Base-by-base conservation (phyloP, 2,888 invertebrate genomes). In the Acleris literana region DNA sequence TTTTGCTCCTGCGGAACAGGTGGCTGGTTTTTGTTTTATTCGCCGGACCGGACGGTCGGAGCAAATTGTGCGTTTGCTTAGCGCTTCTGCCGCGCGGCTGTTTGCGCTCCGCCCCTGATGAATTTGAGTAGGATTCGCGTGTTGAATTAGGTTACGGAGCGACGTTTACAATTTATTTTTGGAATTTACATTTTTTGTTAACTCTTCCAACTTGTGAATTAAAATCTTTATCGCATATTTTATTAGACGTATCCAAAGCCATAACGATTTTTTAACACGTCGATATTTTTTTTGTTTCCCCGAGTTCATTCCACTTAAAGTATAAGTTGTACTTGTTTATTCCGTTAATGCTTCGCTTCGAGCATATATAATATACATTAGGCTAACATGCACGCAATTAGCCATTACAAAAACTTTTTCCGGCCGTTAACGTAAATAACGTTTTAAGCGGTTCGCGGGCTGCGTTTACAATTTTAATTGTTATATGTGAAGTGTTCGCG, bases 381-480 rank as follows among this genome's bases (percentile, higher is more conserved):
- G 39, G 39, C 13, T 39, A 60, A 46, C 53, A 18, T 22, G 65
- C 61, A 39, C 46, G 43, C 56, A 66, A 62, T 62, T 61, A 66
- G 62, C 61, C 51, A 52, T 56, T 61, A 44, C 51, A 55, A 56
- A 61, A 65, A 65, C 65, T 65, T 65, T 65, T 51, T 60, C 43
- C 56, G 46, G 51, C 61, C 61, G 66, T 62, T 66, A 66, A 66
- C 66, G 62, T 68, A 68, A 68, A 68, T 68, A 68, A 77, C 74
- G 77, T 79, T 78, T 87, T 83, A 84, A 83, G 77, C 82, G 81
- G 79, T 78, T 79, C 87, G 76, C 85, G 84, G 84, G 82, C 81
- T 85, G 86, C 83, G 85, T 80, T 82, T 85, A 82, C 84, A 82
- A 83, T 89, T 89, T 90, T 90, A 93, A 93, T 93, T 91, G 92